Base-by-base conservation (phyloP, 2,797 vertebrate species). In the Acipenser ruthenus region DNA sequence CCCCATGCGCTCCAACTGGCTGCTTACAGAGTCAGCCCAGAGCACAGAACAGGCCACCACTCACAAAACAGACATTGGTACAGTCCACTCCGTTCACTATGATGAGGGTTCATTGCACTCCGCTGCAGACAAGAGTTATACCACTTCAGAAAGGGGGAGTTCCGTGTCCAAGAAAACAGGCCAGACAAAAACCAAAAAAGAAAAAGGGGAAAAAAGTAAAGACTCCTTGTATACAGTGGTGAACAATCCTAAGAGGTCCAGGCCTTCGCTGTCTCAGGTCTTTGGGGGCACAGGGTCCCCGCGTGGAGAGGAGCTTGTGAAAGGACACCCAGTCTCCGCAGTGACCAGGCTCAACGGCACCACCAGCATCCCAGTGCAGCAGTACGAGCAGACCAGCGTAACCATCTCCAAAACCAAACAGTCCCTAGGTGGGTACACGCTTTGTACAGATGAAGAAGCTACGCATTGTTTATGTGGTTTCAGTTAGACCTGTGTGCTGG, bases 381-480 rank as follows among this genome's bases (percentile, higher is more conserved):
- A 91, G 68, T 88, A 87, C 65, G 82, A 80, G 67, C 80, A 95
- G 70, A 80, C 89, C 68, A 93, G 90, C 0, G 89, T 98, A 77
- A 88, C 79, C 6, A 89, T 99, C 73, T 94, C 95, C 79, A 99
- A 99, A 80, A 91, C 89, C 79, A 95, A 94, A 73, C 96, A 93
- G 76, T 97, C 95, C 0, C 81, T 98, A 66, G 96, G 96, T 98
- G 81, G 82, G 87, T 75, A 37, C 37, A 37, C 23, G 23, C 4
- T 37, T 37, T 18, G 15, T 18, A 18, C 15, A 18, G 15, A 18
- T 18, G 15, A 18, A 18, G 15, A 18, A 18, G 23, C 23, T 37
- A 37, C 3, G 23, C 23, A 37, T 37, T 4, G 23, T 37, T 7
- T 11, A 66, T 3, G 3, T 8, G 11, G 62, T 47, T 6, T 7